A percentile compares a stretch with the other conserved stretches of the same genome.
Evolutionary conservation across 2,797 vertebrate genomes (phyloP).

Genomic region (Cryptoblepharus egeriae): DNA sequence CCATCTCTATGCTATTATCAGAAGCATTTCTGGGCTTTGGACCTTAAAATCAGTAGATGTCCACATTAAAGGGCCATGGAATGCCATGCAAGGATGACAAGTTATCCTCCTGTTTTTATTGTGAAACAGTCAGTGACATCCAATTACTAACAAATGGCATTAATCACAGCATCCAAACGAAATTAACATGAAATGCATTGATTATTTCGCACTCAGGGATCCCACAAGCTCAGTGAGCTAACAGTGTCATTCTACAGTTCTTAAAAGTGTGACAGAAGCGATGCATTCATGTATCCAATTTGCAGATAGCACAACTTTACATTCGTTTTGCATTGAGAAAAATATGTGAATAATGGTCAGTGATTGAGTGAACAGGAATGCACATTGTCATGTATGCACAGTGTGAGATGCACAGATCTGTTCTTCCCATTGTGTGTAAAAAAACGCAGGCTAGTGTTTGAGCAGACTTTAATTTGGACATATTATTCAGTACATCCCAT

Average conservation of each 20-base stretch:
- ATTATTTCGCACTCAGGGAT: not conserved
- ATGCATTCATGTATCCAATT: not conserved
- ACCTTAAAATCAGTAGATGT: constrained; percentile 12
- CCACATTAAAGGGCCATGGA: constrained; percentile 24
- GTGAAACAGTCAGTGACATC: constrained; percentile 10
- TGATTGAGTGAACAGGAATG: not conserved
- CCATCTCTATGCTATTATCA: constrained; percentile 8
- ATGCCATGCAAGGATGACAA: constrained; percentile 9
- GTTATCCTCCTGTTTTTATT: constrained; percentile 11
- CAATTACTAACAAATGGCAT: constrained; percentile 10
- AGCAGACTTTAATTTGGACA: not conserved
- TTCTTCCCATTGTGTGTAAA: too few species aligned
- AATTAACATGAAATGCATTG: constrained; percentile 23
- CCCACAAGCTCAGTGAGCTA: too few species aligned
- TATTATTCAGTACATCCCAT: not conserved
- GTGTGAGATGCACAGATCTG: not conserved
- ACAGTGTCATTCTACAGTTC: not conserved
- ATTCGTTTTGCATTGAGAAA: not conserved
- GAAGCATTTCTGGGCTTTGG: not conserved
- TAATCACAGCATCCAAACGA: constrained; percentile 30
- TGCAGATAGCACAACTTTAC: not conserved
- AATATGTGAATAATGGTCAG: not conserved
- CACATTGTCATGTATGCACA: not conserved
- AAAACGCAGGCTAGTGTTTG: not conserved
- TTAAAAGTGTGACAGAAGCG: not conserved